phyloP scores from a whole-genome alignment of 2,797 vertebrate species.

The Dicrostonyx torquatus region DNA sequence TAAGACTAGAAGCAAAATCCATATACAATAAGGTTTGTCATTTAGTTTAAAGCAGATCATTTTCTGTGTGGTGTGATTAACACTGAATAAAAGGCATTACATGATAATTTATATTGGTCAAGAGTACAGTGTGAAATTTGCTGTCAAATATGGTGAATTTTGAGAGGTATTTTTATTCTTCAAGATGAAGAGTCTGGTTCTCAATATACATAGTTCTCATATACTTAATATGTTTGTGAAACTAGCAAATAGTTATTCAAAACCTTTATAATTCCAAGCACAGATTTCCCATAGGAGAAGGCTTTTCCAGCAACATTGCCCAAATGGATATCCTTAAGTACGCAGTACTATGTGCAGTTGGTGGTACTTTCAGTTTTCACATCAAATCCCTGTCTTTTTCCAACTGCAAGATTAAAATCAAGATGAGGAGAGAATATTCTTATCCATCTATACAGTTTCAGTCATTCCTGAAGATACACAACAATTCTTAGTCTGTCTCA shows the following conservation, averaged over 20 bases:
- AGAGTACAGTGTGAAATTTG: background rate
- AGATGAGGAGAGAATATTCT: background rate
- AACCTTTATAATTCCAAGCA: background rate
- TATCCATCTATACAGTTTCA: background rate
- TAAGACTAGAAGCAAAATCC: background rate
- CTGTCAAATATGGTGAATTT: background rate
- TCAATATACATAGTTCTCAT: background rate
- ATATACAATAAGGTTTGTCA: background rate
- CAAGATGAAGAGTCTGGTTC: background rate
- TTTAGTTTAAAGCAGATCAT: background rate
- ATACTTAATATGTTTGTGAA: background rate
- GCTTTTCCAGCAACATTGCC: background rate
- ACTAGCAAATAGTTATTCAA: background rate
- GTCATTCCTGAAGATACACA: background rate
- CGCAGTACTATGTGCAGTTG: background rate
- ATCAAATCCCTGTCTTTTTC: background rate
- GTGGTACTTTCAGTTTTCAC: background rate
- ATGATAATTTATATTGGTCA: background rate
- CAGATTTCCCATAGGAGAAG: background rate
- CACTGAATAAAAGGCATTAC: background rate
- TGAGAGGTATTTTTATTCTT: background rate
- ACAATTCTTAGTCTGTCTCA: background rate
- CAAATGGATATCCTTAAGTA: background rate
- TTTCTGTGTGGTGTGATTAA: background rate
- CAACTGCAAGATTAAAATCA: background rate